phyloP scores from a whole-genome alignment of 2,888 invertebrate species.

The Leptura quadrifasciata region DNA sequence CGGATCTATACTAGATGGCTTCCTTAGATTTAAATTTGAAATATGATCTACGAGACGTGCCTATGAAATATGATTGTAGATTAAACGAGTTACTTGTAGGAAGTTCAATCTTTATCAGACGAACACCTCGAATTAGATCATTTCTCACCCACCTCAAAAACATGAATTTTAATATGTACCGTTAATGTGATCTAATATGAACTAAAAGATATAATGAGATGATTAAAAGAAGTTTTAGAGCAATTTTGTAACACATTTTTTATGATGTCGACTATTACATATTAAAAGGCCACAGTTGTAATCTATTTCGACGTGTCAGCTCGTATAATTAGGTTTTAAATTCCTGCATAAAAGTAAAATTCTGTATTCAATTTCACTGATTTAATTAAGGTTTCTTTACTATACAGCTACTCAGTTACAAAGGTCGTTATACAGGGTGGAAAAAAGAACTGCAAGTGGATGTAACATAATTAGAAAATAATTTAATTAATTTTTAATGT shows the following conservation, averaged over 20 bases:
- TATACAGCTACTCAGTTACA: no score
- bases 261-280: constrained; percentile 14
- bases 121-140: constrained; percentile 26
- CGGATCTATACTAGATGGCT: constrained; percentile 14
- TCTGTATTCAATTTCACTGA: not conserved
- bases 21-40: constrained; percentile 15
- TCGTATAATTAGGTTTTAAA: not conserved
- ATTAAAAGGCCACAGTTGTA: not conserved
- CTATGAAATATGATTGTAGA: constrained; percentile 15
- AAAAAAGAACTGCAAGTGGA: no score
- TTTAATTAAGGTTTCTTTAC: not conserved
- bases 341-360: not conserved
- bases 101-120: constrained; percentile 21
- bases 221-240: constrained; percentile 1
- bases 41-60: constrained; percentile 17
- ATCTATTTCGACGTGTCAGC: not conserved
- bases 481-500: no score
- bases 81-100: constrained; percentile 19
- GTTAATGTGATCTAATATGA: constrained; percentile 11
- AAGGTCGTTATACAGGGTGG: no score
- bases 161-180: constrained; percentile 21
- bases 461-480: no score
- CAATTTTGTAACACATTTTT: constrained; percentile 26
- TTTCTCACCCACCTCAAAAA: constrained; percentile 20
- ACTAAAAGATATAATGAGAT: not conserved